Percentiles rank a stretch among this genome's conserved stretches.
phyloP scores from a whole-genome alignment of 2,888 invertebrate genomes.

The Cosmia trapezina region DNA sequence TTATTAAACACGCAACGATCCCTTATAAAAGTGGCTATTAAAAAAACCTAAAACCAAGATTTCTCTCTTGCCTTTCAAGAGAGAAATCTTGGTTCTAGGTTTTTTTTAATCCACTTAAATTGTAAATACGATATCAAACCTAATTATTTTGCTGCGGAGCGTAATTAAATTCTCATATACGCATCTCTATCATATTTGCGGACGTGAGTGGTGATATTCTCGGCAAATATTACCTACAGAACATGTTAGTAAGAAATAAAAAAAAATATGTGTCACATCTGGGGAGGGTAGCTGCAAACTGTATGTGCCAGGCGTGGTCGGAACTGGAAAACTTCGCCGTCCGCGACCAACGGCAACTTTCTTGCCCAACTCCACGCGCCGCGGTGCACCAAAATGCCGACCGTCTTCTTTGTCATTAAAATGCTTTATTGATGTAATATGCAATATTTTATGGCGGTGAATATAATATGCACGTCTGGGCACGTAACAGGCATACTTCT shows the following conservation, averaged over 20 bases:
- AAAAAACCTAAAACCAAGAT: conserved; percentile 12
- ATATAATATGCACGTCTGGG: conserved; percentile 64
- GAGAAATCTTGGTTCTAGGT: too few species aligned
- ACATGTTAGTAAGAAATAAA: conserved; percentile 55
- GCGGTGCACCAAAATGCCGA: conserved; percentile 70
- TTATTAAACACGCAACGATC: conserved; percentile 3
- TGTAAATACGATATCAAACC: conserved; percentile 7
- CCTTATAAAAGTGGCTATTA: background rate
- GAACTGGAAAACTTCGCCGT: conserved; percentile 78
- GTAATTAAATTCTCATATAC: conserved; percentile 44
- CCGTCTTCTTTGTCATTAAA: conserved; percentile 76
- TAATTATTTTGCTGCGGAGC: conserved; percentile 14
- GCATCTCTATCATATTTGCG: conserved; percentile 50
- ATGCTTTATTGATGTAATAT: conserved; percentile 79
- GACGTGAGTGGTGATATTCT: conserved; percentile 26
- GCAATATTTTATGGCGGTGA: conserved; percentile 68
- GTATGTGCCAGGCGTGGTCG: conserved; percentile 77
- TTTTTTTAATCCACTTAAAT: background rate
- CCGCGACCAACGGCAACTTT: conserved; percentile 74
- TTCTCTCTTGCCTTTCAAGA: background rate
- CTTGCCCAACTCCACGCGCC: conserved; percentile 70
- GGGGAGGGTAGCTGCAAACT: conserved; percentile 68
- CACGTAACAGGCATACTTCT: conserved; percentile 62
- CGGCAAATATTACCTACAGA: conserved; percentile 52
- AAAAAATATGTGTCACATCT: conserved; percentile 71